Base-by-base conservation (phyloP, 2,797 vertebrate genomes). In the Megaceryle alcyon region DNA sequence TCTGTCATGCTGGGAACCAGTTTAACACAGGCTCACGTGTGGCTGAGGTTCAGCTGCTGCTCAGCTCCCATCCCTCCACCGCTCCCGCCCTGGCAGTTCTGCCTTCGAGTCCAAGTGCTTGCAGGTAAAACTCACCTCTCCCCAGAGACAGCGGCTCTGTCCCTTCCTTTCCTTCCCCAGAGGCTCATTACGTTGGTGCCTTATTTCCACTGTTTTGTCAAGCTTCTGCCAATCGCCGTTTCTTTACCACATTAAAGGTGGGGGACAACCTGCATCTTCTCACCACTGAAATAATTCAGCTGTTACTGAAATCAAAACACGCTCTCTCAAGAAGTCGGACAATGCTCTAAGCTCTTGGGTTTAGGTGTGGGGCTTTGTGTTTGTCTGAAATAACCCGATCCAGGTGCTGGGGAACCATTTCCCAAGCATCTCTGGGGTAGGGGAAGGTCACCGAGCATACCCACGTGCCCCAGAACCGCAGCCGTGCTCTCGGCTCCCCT, bases 11-110 rank as follows among this genome's bases (percentile, higher is more conserved):
- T 48, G 28, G 23, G 44, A 70, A 18, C 19, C 5, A 21, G 20
- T 39, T 41, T 39, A n/a, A 19, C 0, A 19, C 5, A 18, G 2
- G 3, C 39, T 29, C 1, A 0, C 2, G 12, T 19, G 39, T 0
- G 1, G 1, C 54, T 0, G 23, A 49, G n/a, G 59, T 57, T 14
- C 2, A 12, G 60, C 44, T 43, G 80, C 10, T 5, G 21, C 39
- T 48, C 0, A 1, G 22, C 26, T 14, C 10, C n/a, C 6, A 12
- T n/a, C 46, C 37, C 61, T 49, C 6, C 73, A 46, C 39, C 12
- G 4, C n/a, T 71, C 79, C 63, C 5, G 6, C 54, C 54, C 11
- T 2, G 3, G 28, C 10, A 17, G 28, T 17, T 54, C 73, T 64
- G 33, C 72, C 14, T 14, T 51, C 4, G 19, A 16, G 23, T 15